A percentile compares a stretch with the other conserved stretches of the same genome.
These are phyloP conservation scores for Lepus townsendii DNA, from an alignment of 2,797 vertebrate genomes.

Conservation along the genomic window DNA sequence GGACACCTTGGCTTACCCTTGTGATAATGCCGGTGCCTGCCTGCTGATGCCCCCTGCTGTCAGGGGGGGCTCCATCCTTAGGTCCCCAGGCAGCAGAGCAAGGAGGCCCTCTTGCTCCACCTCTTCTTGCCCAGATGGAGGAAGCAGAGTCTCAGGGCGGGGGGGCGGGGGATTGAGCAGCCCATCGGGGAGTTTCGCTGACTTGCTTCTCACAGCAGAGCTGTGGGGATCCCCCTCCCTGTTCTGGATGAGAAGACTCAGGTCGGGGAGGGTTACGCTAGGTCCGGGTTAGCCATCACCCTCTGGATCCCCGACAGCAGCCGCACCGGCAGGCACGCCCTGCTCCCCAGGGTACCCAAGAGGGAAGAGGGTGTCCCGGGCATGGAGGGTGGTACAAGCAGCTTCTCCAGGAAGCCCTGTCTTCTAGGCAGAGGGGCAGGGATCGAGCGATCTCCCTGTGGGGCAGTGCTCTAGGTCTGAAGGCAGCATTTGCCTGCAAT, in stretches of 20 bases:
- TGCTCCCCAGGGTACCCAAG: neutral
- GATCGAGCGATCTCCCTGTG: rapidly evolving
- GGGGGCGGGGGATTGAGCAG: neutral
- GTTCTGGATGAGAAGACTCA: neutral
- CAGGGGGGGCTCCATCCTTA: neutral
- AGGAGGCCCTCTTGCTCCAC: neutral
- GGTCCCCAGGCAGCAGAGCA: neutral
- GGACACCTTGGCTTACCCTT: neutral
- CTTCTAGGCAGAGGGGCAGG: neutral
- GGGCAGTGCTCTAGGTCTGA: neutral
- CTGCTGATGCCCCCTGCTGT: neutral
- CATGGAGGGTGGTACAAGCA: neutral
- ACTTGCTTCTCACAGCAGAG: neutral
- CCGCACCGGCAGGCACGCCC: neutral
- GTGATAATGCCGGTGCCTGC: neutral
- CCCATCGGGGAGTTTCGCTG: neutral
- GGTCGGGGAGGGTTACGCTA: neutral
- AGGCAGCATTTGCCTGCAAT: neutral
- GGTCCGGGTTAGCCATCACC: rapidly evolving
- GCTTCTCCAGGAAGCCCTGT: neutral
- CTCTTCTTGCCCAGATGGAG: neutral
- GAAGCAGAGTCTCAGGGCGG: neutral
- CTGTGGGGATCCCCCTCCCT: neutral
- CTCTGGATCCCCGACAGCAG: neutral
- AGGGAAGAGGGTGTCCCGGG: neutral